Evolutionary conservation across 2,797 vertebrate species (phyloP).

Genomic region (Margarornis squamiger): DNA sequence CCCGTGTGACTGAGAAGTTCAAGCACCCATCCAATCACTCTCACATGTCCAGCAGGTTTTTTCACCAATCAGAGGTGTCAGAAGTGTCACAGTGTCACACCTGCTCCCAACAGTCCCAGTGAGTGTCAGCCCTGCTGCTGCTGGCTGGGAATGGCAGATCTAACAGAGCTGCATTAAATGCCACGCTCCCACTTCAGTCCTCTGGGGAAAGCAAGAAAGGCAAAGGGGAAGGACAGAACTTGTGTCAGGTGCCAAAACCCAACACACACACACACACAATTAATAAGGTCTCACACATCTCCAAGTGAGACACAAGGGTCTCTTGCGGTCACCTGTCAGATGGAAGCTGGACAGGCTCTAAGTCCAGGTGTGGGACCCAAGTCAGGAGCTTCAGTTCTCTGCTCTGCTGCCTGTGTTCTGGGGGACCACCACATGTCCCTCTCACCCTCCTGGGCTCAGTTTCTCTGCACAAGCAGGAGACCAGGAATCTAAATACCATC

Average conservation of each 20-base stretch:
- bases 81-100: neutral
- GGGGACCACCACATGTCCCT: neutral
- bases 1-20: neutral
- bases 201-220: neutral
- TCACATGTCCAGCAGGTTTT: neutral
- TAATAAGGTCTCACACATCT: neutral
- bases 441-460: neutral
- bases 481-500: rapidly evolving
- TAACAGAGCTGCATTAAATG: neutral
- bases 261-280: neutral
- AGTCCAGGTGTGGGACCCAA: rapidly evolving
- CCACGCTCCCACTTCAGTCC: neutral
- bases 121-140: rapidly evolving
- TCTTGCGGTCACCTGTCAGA: neutral
- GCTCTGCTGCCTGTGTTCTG: neutral
- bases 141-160: no score
- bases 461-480: neutral
- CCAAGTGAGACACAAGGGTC: rapidly evolving
- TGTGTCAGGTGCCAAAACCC: neutral
- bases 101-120: neutral
- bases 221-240: neutral
- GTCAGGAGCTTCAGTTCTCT: neutral
- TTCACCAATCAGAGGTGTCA: neutral
- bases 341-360: neutral
- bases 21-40: neutral